Base-by-base conservation (phyloP, 92 coral and sea anemone species). In the Epizoanthus illoricatus region DNA sequence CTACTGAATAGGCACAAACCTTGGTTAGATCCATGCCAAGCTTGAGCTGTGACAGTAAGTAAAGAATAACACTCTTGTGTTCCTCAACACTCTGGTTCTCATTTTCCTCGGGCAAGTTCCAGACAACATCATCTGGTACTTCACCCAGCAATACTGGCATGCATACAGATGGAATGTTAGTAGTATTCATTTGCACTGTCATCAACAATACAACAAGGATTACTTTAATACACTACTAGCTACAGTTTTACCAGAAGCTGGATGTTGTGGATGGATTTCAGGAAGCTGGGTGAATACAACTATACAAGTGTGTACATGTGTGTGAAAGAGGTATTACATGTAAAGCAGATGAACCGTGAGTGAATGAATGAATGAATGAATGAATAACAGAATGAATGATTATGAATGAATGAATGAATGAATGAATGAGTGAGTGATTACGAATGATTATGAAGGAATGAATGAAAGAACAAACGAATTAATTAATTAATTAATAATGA, bases 1-100 rank as follows among this genome's bases (percentile, higher is more conserved):
- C 56, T 52, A 52, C 56, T 5, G 56, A 52, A 40, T 69, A 21
- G 15, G 42, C 65, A 24, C 67, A 19, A 69, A 93, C 99, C 98
- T 93, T 96, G 7, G 99, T 96, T 45, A 96, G 86, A 86, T 96
- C 99, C 99, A 96, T 93, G 76, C 99, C 99, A 42, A 96, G 96
- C 81, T 96, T 96, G 56, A 96, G 90, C 86, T 96, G 97, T 21
- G 99, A 96, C 28, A 96, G 68, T 54, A 96, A 86, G 64, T 96
- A 98, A 10, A 96, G 85, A 11, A 96, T 94, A 13, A 96, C 90
- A 75, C 99, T 96, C 72, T 96, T 96, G 54, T 96, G 99, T 65
- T 96, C 99, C 84, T 96, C 99, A 1, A 96, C 92, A 74, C 94
- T 93, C 88, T 96, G 98, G 89, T 86, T 94, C 80, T 96, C 99